A percentile compares a stretch with the other conserved stretches of the same genome.
These are phyloP conservation scores for Daubentonia madagascariensis DNA, from an alignment of 2,113 vertebrate species.

Conservation along the genomic window DNA sequence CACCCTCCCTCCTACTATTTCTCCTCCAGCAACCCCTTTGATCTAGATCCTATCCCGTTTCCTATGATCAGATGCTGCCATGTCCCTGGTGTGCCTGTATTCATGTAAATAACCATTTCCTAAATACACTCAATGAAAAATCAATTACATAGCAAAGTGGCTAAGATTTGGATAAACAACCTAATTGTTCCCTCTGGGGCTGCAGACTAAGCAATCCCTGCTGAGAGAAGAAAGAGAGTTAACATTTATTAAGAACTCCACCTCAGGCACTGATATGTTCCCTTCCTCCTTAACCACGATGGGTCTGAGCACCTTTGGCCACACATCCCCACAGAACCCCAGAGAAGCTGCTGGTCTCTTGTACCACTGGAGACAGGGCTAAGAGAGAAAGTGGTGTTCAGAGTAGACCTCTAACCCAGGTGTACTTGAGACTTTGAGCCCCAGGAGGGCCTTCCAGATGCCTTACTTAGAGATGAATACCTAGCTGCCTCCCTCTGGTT, in stretches of 20 bases:
- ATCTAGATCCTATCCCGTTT: conserved; percentile 38
- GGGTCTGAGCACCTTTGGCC: not conserved
- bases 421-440: not conserved
- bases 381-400: not conserved
- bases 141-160: conserved; percentile 78
- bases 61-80: conserved; percentile 21
- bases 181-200: conserved; percentile 77
- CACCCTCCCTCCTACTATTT: not conserved
- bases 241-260: not conserved
- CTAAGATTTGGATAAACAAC: conserved; percentile 74
- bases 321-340: not conserved
- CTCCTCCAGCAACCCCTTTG: conserved; percentile 15
- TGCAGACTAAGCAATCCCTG: conserved; percentile 38
- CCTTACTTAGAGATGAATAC: not conserved
- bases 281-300: not conserved
- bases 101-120: conserved; percentile 77
- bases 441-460: not conserved
- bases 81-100: conserved; percentile 50
- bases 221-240: conserved; percentile 24
- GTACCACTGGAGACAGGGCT: not conserved
- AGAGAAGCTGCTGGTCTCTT: not conserved
- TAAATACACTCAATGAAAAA: conserved; percentile 77
- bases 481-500: not conserved
- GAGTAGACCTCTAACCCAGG: not conserved
- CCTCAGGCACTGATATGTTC: not conserved